phyloP scores from a whole-genome alignment of 2,888 invertebrate species.

The Drosophila paramelanica region DNA sequence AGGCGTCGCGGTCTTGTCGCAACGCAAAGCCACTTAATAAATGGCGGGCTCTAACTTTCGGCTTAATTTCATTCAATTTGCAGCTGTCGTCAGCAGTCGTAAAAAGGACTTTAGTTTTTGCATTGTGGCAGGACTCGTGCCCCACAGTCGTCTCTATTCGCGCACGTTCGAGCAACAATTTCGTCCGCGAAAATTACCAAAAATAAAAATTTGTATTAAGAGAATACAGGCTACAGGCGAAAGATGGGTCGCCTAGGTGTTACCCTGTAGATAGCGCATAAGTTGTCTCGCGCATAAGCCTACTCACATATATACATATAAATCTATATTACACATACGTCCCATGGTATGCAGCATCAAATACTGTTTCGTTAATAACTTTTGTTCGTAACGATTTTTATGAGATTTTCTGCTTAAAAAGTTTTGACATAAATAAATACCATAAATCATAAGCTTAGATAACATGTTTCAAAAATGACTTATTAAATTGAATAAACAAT shows the following conservation, averaged over 20 bases:
- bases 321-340: not conserved
- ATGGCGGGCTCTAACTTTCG: slow-evolving; percentile 64
- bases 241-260: not conserved
- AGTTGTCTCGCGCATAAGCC: too few species aligned
- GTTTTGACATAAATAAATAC: not conserved
- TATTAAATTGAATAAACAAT: too few species aligned
- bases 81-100: slow-evolving; percentile 78
- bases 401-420: not conserved
- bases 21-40: slow-evolving; percentile 68
- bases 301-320: too few species aligned
- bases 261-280: not conserved
- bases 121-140: slow-evolving; percentile 47
- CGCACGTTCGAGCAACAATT: slow-evolving; percentile 29
- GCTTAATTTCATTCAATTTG: slow-evolving; percentile 74
- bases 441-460: not conserved
- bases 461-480: too few species aligned
- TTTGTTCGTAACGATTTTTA: not conserved
- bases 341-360: not conserved
- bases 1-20: slow-evolving; percentile 11
- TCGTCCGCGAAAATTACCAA: slow-evolving; percentile 34
- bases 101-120: slow-evolving; percentile 72
- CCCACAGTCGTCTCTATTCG: not conserved
- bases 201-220: slow-evolving; percentile 1
- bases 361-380: not conserved
- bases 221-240: not conserved